These are phyloP conservation scores for Schlechtendalia chinensis DNA, from an alignment of 1,140 invertebrate species.

Conservation along the genomic window DNA sequence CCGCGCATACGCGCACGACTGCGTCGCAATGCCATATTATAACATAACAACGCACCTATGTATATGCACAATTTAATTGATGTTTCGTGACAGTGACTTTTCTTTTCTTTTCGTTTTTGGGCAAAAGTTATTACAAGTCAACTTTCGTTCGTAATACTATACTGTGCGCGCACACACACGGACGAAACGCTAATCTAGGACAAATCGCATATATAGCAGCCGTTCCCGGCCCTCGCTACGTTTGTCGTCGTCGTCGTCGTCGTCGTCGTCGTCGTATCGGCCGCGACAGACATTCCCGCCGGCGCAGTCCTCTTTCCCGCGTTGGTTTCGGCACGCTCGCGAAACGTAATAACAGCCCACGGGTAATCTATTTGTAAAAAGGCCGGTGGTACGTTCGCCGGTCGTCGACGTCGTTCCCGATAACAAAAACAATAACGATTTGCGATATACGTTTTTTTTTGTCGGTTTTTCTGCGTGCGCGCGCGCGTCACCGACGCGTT, in stretches of 20 bases:
- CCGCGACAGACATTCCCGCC: background rate
- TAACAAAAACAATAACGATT: no score
- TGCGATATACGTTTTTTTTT: no score
- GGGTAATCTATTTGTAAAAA: background rate
- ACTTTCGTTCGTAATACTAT: constrained; percentile 7
- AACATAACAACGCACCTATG: background rate
- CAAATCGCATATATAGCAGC: background rate
- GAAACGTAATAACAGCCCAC: background rate
- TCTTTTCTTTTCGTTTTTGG: constrained; percentile 33
- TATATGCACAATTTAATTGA: constrained; percentile 17
- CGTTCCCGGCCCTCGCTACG: background rate
- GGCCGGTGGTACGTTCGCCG: no score
- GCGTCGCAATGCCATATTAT: background rate
- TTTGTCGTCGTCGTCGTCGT: constrained; percentile 9
- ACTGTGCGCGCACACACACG: background rate
- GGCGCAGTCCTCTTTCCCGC: background rate
- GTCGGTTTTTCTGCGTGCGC: no score
- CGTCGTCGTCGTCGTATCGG: no score
- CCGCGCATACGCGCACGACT: background rate
- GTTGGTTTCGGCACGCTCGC: background rate
- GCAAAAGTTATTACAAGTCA: constrained; percentile 32
- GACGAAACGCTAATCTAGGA: background rate
- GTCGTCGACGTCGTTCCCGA: background rate
- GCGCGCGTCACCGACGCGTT: no score
- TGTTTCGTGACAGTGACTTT: constrained; percentile 38